Conservation (phyloP, 2,113 vertebrate species). For the Rhadina sibilatrix region DNA sequence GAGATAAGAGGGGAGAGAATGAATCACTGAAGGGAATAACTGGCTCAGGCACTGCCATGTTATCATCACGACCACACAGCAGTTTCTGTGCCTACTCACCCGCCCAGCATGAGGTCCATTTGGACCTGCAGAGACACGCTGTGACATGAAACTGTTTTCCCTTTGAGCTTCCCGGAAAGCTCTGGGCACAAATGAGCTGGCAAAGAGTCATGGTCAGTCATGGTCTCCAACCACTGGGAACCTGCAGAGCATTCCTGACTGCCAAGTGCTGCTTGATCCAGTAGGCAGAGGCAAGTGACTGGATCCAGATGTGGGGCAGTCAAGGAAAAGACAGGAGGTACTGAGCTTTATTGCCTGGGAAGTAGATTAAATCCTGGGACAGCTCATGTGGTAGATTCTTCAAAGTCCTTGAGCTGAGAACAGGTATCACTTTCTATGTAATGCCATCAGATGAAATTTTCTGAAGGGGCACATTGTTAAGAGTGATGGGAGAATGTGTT, state of each 20-base stretch:
- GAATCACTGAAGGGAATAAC: constrained; percentile 15
- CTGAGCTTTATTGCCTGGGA: background rate
- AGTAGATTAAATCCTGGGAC: background rate
- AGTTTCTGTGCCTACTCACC: background rate
- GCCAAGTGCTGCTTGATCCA: background rate
- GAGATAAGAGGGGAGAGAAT: constrained; percentile 21
- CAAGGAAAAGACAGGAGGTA: background rate
- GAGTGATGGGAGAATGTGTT: background rate
- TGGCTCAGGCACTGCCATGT: background rate
- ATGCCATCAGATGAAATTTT: background rate
- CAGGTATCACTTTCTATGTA: background rate
- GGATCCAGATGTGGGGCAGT: background rate
- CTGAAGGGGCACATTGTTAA: background rate
- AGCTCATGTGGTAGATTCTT: background rate
- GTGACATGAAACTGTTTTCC: background rate
- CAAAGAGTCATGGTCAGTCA: background rate
- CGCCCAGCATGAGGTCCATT: background rate
- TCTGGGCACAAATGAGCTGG: background rate
- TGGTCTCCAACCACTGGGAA: background rate
- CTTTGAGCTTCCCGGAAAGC: background rate
- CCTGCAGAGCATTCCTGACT: background rate
- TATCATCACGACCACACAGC: background rate
- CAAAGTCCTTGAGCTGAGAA: background rate
- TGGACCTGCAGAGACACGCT: background rate
- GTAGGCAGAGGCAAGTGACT: background rate